A percentile compares a stretch with the other conserved stretches of the same genome.
Evolutionary conservation across 2,797 vertebrate genomes (phyloP).

Genomic region (Lagorchestes hirsutus): DNA sequence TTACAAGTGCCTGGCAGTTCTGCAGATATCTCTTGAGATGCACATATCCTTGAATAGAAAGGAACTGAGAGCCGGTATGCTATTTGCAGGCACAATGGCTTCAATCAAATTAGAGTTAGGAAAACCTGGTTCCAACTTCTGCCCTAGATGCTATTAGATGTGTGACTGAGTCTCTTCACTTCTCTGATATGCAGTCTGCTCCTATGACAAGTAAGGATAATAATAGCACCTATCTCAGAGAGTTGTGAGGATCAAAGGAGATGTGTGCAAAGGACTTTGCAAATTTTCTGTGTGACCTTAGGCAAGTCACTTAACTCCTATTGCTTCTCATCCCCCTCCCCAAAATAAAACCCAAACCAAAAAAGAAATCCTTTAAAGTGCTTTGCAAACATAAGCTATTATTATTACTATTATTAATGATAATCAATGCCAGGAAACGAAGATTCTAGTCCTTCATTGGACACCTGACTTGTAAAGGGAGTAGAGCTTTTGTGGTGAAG

Average conservation of each 20-base stretch:
- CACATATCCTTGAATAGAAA: not conserved
- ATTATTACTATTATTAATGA: not conserved
- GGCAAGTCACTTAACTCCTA: no score
- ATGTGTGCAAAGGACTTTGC: not conserved
- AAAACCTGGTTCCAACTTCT: not conserved
- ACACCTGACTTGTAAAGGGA: no score
- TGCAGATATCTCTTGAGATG: constrained; percentile 24
- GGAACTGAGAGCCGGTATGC: not conserved
- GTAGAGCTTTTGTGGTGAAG: not conserved
- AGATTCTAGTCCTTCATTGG: not conserved
- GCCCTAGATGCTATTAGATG: not conserved
- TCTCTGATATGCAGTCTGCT: not conserved
- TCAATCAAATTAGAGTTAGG: not conserved
- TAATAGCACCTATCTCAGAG: not conserved
- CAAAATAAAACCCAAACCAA: no score
- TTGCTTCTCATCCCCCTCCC: no score
- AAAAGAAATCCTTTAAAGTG: not conserved
- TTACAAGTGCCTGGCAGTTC: constrained; percentile 21
- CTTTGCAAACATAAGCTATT: not conserved
- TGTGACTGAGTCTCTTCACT: not conserved
- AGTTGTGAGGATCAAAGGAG: not conserved
- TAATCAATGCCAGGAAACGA: not conserved
- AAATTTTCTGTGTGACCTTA: no score
- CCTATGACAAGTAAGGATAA: not conserved
- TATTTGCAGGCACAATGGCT: not conserved